Percentiles rank a stretch among this genome's conserved stretches.
These are phyloP conservation scores for Eufriesea mexicana DNA, from an alignment of 1,140 invertebrate genomes.

Conservation along the genomic window DNA sequence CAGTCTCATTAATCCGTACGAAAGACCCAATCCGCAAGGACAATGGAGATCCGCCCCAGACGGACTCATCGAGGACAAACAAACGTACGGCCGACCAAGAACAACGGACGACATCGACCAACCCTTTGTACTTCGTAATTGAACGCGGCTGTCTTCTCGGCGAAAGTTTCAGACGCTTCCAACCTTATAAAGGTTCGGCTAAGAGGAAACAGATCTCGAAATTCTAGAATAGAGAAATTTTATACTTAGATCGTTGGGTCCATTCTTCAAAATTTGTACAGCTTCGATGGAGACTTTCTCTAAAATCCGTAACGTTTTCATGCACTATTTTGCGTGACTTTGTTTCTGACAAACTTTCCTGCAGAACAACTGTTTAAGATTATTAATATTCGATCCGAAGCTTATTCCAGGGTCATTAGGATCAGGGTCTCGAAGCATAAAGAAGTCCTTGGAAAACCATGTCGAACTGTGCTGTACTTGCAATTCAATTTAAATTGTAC, in stretches of 20 bases:
- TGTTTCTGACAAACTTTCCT: too few relatives aligned
- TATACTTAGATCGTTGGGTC: background rate
- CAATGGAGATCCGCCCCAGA: constrained; percentile 63
- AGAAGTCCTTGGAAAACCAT: too few relatives aligned
- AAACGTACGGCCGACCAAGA: constrained; percentile 61
- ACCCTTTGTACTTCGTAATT: constrained; percentile 65
- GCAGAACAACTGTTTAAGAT: too few relatives aligned
- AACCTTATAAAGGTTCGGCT: background rate
- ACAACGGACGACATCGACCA: constrained; percentile 61
- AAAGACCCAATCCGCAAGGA: constrained; percentile 66
- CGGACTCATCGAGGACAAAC: constrained; percentile 62
- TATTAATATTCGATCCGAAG: too few relatives aligned
- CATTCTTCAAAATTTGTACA: too few relatives aligned
- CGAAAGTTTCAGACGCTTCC: constrained; percentile 47
- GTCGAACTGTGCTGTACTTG: too few relatives aligned
- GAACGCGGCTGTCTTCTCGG: constrained; percentile 55
- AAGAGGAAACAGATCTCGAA: background rate
- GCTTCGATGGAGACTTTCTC: too few relatives aligned
- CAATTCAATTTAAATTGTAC: too few relatives aligned
- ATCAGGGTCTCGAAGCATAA: too few relatives aligned
- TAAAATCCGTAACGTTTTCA: too few relatives aligned
- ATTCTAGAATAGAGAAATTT: background rate
- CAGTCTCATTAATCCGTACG: constrained; percentile 62
- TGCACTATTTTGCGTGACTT: too few relatives aligned
- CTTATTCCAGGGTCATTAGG: too few relatives aligned